Evolutionary conservation across 2,797 vertebrate species (phyloP).

Genomic region (Zenarchopterus dispar): DNA sequence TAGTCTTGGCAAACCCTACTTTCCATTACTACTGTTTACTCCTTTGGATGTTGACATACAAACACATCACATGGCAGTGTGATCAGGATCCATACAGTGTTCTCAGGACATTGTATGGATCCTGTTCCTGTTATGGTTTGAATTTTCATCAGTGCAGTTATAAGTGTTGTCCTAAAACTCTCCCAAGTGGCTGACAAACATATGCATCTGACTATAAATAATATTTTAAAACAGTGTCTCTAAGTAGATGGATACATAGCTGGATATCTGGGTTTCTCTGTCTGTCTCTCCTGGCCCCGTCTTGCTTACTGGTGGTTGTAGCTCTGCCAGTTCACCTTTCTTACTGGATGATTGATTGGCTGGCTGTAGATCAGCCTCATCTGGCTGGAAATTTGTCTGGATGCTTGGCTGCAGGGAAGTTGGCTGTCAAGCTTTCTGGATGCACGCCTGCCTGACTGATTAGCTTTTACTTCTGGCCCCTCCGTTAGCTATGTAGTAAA

Average conservation of each 20-base stretch:
- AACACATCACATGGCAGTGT: conserved; percentile 23
- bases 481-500: conserved; percentile 41
- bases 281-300: conserved; percentile 26
- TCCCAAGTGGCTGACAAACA: conserved; percentile 13
- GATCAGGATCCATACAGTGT: conserved; percentile 4
- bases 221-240: conserved; percentile 51
- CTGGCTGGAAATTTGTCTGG: conserved; percentile 23
- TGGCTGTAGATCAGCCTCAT: conserved; percentile 50
- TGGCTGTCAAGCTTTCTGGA: conserved; percentile 51
- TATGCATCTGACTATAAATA: conserved; percentile 34
- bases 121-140: conserved; percentile 11
- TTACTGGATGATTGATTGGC: conserved; percentile 42
- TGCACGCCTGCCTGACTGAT: conserved; percentile 41
- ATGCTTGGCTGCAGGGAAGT: conserved; percentile 41
- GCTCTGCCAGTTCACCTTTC: conserved; percentile 45
- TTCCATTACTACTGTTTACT: conserved; percentile 66
- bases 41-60: conserved; percentile 37
- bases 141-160: conserved; percentile 8
- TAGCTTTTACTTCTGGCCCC: conserved; percentile 46
- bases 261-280: conserved; percentile 30
- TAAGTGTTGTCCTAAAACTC: conserved; percentile 6
- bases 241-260: conserved; percentile 35
- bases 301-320: conserved; percentile 36
- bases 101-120: background rate
- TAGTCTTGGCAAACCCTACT: conserved; percentile 77